These are phyloP conservation scores for Nomada goodeniana DNA, from an alignment of 2,888 invertebrate genomes.

Conservation along the genomic window DNA sequence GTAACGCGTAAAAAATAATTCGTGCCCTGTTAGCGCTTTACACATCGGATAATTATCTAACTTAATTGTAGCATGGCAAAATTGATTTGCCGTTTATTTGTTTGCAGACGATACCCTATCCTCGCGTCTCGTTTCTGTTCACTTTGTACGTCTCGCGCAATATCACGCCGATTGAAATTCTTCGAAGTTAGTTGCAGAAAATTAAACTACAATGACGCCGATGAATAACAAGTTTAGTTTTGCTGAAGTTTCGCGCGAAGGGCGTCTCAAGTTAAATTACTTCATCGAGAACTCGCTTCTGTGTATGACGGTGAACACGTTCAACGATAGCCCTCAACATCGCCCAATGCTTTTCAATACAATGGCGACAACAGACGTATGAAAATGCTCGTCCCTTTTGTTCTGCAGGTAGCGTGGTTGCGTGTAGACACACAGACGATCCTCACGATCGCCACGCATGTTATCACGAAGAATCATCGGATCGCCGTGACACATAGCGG, in stretches of 20 bases:
- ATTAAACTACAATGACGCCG: slow-evolving; percentile 28
- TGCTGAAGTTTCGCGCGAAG: slow-evolving; percentile 6
- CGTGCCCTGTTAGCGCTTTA: too few relatives aligned
- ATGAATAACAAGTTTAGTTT: slow-evolving; percentile 31
- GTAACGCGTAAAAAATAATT: too few relatives aligned
- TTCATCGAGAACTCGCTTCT: background rate
- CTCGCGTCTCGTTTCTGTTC: background rate
- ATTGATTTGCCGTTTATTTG: too few relatives aligned
- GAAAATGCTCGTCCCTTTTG: slow-evolving; percentile 2
- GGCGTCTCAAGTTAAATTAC: slow-evolving; percentile 32
- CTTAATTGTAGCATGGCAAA: too few relatives aligned
- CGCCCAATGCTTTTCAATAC: background rate
- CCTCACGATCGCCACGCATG: slow-evolving; percentile 85
- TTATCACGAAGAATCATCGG: slow-evolving; percentile 85
- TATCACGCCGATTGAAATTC: slow-evolving; percentile 11
- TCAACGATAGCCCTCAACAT: background rate
- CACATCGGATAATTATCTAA: too few relatives aligned
- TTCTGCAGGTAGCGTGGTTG: slow-evolving; percentile 85
- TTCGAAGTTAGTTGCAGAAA: slow-evolving; percentile 16
- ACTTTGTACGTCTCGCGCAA: background rate
- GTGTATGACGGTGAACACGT: background rate
- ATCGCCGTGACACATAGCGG: slow-evolving; percentile 84
- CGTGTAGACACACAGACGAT: slow-evolving; percentile 85
- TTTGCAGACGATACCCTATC: background rate
- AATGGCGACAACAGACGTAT: background rate